Conservation (phyloP, 30 jellyfish, hydroid and myxozoan species). For the Chrysaora quinquecirrha region DNA sequence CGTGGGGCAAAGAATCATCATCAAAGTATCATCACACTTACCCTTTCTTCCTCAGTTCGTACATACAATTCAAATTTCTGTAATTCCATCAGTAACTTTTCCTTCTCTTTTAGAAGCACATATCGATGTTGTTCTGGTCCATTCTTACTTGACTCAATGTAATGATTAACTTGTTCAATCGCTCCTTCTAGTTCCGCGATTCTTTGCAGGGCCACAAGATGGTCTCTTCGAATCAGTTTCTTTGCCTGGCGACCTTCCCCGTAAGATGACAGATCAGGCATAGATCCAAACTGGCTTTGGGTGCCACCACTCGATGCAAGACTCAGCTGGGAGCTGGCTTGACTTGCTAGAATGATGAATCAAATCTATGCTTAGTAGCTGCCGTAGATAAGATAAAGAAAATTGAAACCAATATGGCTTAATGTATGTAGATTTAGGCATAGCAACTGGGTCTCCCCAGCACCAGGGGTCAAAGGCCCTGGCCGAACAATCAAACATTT, state of each 20-base stretch:
- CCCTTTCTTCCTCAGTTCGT: slow-evolving; percentile 96
- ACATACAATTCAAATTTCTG: slow-evolving; percentile 83
- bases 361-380: no score
- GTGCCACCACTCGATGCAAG: slow-evolving; percentile 62
- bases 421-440: no score
- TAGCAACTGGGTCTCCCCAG: no score
- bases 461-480: no score
- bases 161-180: slow-evolving; percentile 78
- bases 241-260: slow-evolving; percentile 69
- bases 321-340: slow-evolving; percentile 67
- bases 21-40: no score
- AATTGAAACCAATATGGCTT: no score
- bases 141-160: slow-evolving; percentile 61
- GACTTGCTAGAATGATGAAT: slow-evolving; percentile 2
- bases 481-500: no score
- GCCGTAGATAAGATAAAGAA: no score
- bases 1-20: no score
- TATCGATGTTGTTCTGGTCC: slow-evolving; percentile 97
- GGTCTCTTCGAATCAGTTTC: slow-evolving; percentile 86
- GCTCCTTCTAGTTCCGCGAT: slow-evolving; percentile 85
- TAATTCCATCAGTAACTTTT: slow-evolving; percentile 75
- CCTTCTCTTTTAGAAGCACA: slow-evolving; percentile 79
- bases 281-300: slow-evolving; percentile 64
- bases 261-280: slow-evolving; percentile 65
- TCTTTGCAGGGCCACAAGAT: slow-evolving; percentile 86